phyloP scores from a whole-genome alignment of 2,888 invertebrate genomes.

The Slavum lentiscoides region DNA sequence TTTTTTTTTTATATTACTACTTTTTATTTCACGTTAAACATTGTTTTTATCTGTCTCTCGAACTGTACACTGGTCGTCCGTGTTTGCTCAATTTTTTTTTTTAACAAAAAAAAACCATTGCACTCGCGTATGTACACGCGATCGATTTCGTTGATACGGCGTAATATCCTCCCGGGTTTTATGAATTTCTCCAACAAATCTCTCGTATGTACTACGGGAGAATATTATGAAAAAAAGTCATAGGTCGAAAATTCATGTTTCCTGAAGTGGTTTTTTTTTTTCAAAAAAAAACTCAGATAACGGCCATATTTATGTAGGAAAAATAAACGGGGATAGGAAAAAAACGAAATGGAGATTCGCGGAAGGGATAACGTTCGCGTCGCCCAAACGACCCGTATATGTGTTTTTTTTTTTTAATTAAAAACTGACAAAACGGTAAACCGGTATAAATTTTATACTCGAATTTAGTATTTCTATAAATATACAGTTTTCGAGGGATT shows the following conservation, averaged over 20 bases:
- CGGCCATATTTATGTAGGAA: constrained; percentile 15
- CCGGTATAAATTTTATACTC: not conserved
- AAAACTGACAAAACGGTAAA: not conserved
- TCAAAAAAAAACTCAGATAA: not conserved
- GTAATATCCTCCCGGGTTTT: not conserved
- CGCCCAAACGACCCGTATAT: not conserved
- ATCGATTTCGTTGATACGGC: too few relatives aligned
- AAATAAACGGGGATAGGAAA: not conserved
- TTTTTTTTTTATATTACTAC: too few relatives aligned
- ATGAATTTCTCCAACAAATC: not conserved
- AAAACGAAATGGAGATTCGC: not conserved
- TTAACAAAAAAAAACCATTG: too few relatives aligned
- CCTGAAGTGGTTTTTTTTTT: constrained; percentile 14
- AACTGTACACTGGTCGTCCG: too few relatives aligned
- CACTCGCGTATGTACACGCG: too few relatives aligned
- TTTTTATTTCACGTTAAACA: too few relatives aligned
- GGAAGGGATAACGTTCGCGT: not conserved
- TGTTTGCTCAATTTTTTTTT: too few relatives aligned
- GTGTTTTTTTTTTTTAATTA: constrained; percentile 18
- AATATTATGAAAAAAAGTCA: not conserved
- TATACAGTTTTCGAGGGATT: not conserved
- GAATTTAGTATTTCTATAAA: not conserved
- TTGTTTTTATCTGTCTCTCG: too few relatives aligned
- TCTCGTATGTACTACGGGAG: too few relatives aligned
- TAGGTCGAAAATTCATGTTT: not conserved